These are phyloP conservation scores for Brachionus calyciflorus DNA, from an alignment of 1,140 invertebrate species.

Conservation along the genomic window DNA sequence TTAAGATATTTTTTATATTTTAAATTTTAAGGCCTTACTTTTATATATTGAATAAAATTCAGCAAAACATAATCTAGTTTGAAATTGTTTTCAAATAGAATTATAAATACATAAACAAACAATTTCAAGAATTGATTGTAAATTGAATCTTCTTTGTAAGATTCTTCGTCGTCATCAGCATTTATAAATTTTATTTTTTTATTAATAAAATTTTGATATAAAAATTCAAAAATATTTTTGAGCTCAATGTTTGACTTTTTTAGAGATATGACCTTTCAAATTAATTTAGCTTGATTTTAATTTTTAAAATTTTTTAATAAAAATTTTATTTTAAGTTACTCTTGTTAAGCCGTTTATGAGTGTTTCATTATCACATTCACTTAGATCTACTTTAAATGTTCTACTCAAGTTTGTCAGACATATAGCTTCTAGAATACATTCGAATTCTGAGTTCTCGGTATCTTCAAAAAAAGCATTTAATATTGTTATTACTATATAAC, in stretches of 20 bases:
- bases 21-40: not conserved
- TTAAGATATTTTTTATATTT: not conserved
- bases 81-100: not conserved
- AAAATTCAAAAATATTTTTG: not conserved
- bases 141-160: not conserved
- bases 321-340: not conserved
- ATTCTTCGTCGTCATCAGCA: not conserved
- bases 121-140: conserved; percentile 1
- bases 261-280: not conserved
- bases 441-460: too few species aligned
- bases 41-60: conserved; percentile 27
- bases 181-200: not conserved
- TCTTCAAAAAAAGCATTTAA: too few species aligned
- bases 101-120: not conserved
- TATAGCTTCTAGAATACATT: not conserved
- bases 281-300: not conserved
- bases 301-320: not conserved
- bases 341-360: too few species aligned
- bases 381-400: too few species aligned
- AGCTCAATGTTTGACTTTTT: not conserved
- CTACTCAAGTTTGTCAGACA: too few species aligned
- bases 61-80: not conserved
- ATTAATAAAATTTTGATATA: not conserved
- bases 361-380: too few species aligned
- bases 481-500: too few species aligned